Conservation (phyloP, 2,888 invertebrate genomes). For the Minunthozetes semirufus region DNA sequence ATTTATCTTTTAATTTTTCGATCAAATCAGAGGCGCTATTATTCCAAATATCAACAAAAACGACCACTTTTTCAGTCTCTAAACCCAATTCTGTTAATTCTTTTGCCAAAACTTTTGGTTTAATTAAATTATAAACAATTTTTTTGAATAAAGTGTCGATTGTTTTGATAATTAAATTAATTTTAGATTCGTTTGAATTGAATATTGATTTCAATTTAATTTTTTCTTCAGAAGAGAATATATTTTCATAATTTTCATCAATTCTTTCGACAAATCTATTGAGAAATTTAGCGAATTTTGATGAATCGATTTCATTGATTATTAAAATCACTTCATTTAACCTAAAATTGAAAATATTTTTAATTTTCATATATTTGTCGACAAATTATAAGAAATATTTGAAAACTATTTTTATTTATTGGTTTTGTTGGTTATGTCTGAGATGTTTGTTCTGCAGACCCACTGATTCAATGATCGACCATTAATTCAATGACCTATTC, state of each 20-base stretch:
- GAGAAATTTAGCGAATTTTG: neutral
- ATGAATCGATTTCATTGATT: neutral
- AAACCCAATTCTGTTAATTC: slow-evolving; percentile 30
- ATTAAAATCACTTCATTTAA: neutral
- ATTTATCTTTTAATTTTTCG: slow-evolving; percentile 11
- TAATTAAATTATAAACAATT: slow-evolving; percentile 18
- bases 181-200: neutral
- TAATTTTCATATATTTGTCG: too few relatives aligned
- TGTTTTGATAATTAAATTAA: neutral
- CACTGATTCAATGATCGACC: neutral
- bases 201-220: neutral
- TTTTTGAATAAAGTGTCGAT: neutral
- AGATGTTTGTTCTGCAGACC: neutral
- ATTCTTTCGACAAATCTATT: neutral
- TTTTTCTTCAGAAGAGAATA: slow-evolving; percentile 8
- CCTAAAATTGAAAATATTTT: too few relatives aligned
- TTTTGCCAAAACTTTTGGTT: slow-evolving; percentile 19
- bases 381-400: too few relatives aligned
- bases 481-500: slow-evolving; percentile 10
- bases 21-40: neutral
- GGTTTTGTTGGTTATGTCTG: too few relatives aligned
- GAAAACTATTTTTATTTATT: too few relatives aligned
- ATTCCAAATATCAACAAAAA: slow-evolving; percentile 19
- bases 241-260: neutral
- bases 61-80: neutral